Evolutionary conservation across 1,140 invertebrate species (phyloP).

Genomic region (Megalopta genalis): DNA sequence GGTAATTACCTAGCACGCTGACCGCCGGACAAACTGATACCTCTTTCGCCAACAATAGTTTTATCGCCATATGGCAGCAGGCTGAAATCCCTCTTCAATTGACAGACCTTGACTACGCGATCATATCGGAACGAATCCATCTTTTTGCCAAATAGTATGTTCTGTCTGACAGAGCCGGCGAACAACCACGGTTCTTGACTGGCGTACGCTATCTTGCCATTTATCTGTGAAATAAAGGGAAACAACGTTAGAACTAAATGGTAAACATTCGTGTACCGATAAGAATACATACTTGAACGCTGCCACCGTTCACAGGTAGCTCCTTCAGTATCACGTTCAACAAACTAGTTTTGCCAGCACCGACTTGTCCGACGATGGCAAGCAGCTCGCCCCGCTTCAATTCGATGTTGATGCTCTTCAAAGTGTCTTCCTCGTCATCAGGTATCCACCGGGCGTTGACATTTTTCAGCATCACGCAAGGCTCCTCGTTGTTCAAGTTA

Average conservation of each 20-base stretch:
- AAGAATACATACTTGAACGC: conserved; percentile 64
- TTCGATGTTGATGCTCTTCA: conserved; percentile 81
- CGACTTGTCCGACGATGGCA: conserved; percentile 89
- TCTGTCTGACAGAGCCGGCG: conserved; percentile 84
- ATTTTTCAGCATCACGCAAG: conserved; percentile 68
- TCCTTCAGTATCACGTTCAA: conserved; percentile 90
- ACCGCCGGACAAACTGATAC: conserved; percentile 87
- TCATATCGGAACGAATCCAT: conserved; percentile 83
- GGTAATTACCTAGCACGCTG: conserved; percentile 84
- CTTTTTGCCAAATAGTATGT: conserved; percentile 89
- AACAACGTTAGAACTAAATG: neutral
- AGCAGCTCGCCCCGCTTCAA: conserved; percentile 84
- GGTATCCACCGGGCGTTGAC: conserved; percentile 75
- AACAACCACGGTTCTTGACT: conserved; percentile 89
- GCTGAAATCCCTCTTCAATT: conserved; percentile 83
- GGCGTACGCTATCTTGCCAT: conserved; percentile 84
- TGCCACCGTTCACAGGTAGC: conserved; percentile 82
- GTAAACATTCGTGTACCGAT: neutral
- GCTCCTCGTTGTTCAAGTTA: conserved; percentile 49
- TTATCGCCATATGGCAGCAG: conserved; percentile 84
- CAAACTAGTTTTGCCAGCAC: conserved; percentile 88
- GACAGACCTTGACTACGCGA: conserved; percentile 82
- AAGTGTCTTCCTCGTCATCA: conserved; percentile 73
- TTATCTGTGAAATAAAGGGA: conserved; percentile 72
- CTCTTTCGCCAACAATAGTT: conserved; percentile 91